Conservation (phyloP, 2,113 vertebrate genomes). For the Nicator chloris region DNA sequence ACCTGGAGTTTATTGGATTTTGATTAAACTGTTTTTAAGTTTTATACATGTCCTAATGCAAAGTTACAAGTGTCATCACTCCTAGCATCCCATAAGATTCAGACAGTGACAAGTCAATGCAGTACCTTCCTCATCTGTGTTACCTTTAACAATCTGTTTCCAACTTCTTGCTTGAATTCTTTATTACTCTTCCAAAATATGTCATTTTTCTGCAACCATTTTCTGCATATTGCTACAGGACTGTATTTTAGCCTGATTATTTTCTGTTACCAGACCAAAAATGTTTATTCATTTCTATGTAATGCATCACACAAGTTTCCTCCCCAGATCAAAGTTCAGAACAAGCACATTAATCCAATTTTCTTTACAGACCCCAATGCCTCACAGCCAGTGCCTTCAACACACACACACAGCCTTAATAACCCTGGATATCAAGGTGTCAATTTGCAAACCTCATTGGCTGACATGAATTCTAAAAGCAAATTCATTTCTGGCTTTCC, state of each 20-base stretch:
- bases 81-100: neutral
- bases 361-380: neutral
- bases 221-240: neutral
- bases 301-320: neutral
- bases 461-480: neutral
- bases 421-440: neutral
- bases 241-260: neutral
- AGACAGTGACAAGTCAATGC: neutral
- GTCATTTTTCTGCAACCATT: neutral
- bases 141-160: neutral
- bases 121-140: neutral
- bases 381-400: neutral
- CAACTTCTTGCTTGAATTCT: neutral
- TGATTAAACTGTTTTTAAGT: slow-evolving; percentile 11
- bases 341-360: neutral
- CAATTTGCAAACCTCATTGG: neutral
- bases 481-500: neutral
- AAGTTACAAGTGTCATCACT: neutral
- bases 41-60: neutral
- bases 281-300: neutral
- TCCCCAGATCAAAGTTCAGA: slow-evolving; percentile 7
- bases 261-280: neutral
- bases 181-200: neutral
- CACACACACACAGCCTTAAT: neutral
- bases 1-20: neutral